Base-by-base conservation (phyloP, 1,140 invertebrate genomes). In the Drosophila rufa region DNA sequence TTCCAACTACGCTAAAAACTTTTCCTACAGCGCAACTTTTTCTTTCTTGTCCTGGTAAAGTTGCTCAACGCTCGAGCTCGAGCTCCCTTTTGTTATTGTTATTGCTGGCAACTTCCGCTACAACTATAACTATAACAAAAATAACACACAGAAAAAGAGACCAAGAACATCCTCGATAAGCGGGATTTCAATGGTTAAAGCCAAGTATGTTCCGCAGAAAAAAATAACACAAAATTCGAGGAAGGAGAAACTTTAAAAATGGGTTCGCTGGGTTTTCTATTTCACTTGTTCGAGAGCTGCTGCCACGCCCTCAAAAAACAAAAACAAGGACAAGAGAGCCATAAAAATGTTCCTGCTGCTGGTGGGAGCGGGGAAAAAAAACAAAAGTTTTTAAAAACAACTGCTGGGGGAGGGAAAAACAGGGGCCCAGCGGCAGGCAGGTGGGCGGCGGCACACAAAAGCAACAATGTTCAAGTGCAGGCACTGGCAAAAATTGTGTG, bases 261-360 rank as follows among this genome's bases (percentile, higher is more conserved):
- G 48, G 65, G 46, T 67, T 50, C 40, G 57, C 9, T 55, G 42
- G 53, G 73, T 89, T 90, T 89, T 90, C 85, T 85, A 90, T 90
- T 90, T 84, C 81, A 90, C 79, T 81, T 84, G 56, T 51, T 57
- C 69, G 33, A 38, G 17, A 33, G 30, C 27, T 30, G 33, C 33
- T 56, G 69, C 65, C 82, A 80, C 65, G 74, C 77, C 74, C 50
- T 55, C 42, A 17, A 47, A 43, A 48, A 66, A 36, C 9, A 68
- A 68, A 77, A 67, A 79, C 85, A 90, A 90, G 85, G 85, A 90
- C 85, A 90, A 66, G 57, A 74, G 69, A 70, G 85, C 81, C 81
- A 82, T 90, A 90, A 90, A 90, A 90, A 81, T 87, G 79, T 86
- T 86, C 60, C 45, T 73, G 46, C 36, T 42, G 12, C 17, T 36